Base-by-base conservation (phyloP, 2,797 vertebrate species). In the Aulostomus chinensis region DNA sequence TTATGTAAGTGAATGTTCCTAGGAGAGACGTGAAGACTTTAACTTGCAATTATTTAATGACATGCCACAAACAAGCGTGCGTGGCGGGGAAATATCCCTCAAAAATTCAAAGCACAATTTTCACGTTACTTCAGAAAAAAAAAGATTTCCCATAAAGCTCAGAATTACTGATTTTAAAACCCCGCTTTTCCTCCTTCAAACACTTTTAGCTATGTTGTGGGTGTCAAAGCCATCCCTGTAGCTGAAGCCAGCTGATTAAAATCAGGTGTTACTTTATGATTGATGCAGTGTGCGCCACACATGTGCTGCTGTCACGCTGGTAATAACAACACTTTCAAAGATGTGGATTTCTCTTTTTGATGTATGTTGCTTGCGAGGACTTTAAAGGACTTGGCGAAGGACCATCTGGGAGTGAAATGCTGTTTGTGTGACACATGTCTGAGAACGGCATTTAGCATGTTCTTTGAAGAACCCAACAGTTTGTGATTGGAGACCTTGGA, bases 291-390 rank as follows among this genome's bases (percentile, higher is more conserved):
- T 85, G 87, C 29, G 20, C 33, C 78, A 70, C 86, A 86, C 69
- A 65, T 89, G 88, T 67, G 58, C 70, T 41, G 77, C 78, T 55
- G 66, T 80, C 67, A 69, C 57, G 58, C 63, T 58, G 66, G 73
- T 85, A 88, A 87, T 90, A 86, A 83, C 86, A 73, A 79, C 83
- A 82, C 77, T 83, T 83, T 87, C 73, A 83, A 81, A 84, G 82
- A 83, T 53, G 59, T 64, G 61, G 77, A 81, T 73, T 73, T 80
- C 9, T 35, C 57, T 73, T 68, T 89, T 88, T 90, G 89, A 91
- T 85, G 83, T 87, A 35, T 25, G 51, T 48, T 70, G 3, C 55
- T 65, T 59, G 57, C 42, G 0, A 67, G 41, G 66, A 63, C 73
- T 83, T 84, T 85, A 60, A 85, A 82, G 78, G 68, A 57, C 42